These are phyloP conservation scores for Emydoidea blandingii DNA, from an alignment of 2,797 vertebrate species.

Conservation along the genomic window DNA sequence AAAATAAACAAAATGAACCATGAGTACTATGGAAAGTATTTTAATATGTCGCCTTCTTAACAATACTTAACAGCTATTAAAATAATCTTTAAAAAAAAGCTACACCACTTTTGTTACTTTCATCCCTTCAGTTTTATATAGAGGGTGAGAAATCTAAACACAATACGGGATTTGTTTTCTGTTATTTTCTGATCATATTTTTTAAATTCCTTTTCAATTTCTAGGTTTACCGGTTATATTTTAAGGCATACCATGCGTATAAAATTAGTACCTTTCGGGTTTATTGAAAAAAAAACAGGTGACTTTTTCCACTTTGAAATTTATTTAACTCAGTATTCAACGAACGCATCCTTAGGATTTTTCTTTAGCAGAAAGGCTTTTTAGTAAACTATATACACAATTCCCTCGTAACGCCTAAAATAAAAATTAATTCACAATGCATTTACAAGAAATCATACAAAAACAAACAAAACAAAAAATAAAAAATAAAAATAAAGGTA, in stretches of 20 bases:
- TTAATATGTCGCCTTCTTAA: not conserved
- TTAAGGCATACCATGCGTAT: constrained; percentile 46
- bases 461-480: constrained; percentile 81
- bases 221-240: constrained; percentile 33
- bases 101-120: not conserved
- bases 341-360: constrained; percentile 84
- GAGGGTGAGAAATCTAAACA: not conserved
- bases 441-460: constrained; percentile 96
- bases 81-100: constrained; percentile 37
- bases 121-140: not conserved
- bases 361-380: constrained; percentile 88
- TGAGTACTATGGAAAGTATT: not conserved
- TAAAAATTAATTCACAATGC: constrained; percentile 93
- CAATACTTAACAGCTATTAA: not conserved
- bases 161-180: not conserved
- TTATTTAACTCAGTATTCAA: constrained; percentile 92
- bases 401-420: constrained; percentile 85
- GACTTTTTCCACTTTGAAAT: constrained; percentile 83
- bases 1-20: not conserved
- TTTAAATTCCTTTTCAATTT: constrained; percentile 2
- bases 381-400: constrained; percentile 93
- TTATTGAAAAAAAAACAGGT: constrained; percentile 2
- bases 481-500: constrained; percentile 82
- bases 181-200: not conserved
- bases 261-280: constrained; percentile 66